Base-by-base conservation (phyloP, 2,113 vertebrate genomes). In the Motacilla tschutschensis region DNA sequence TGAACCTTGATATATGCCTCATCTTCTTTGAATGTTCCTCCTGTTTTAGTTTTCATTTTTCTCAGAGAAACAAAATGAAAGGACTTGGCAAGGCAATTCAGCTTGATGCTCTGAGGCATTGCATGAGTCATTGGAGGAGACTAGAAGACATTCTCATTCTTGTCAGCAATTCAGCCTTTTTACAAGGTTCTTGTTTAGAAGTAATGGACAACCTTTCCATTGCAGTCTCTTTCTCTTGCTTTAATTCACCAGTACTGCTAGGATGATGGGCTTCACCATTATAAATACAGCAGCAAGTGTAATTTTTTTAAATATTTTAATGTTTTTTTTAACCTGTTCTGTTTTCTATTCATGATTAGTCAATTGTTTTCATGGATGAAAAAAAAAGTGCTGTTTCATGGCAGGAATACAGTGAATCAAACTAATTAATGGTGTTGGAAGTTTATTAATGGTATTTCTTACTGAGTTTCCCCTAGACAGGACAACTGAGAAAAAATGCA, bases 81-180 rank as follows among this genome's bases (percentile, higher is more conserved):
- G 65, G 65, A 78, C 89, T 96, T 96, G 92, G 80, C 89, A 86
- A 59, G 67, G 76, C 65, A 84, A 86, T 95, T 87, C 79, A 83
- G 28, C 44, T 82, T 90, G 91, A 83, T 50, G 54, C 53, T 92
- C 57, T 72, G 84, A 91, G 75, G 36, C 43, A 90, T 89, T 92
- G 66, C 1, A 2, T 19, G 91, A 89, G 83, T 71, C 90, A 54
- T 83, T 74, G 89, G 62, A 82, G 76, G 43, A 80, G 79, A 73
- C 26, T 47, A 36, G 88, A 79, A 91, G 74, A 55, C 48, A 62
- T 53, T 88, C 82, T 83, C 51, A 64, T 44, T 85, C 84, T 85
- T 71, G 33, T 82, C 43, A 71, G 82, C 81, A 95, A 81, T 83
- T 80, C 83, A 93, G 59, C 46, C 55, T 88, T 84, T 73, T 15